Conservation (phyloP, 1,140 invertebrate genomes). For the Eumeta japonica region DNA sequence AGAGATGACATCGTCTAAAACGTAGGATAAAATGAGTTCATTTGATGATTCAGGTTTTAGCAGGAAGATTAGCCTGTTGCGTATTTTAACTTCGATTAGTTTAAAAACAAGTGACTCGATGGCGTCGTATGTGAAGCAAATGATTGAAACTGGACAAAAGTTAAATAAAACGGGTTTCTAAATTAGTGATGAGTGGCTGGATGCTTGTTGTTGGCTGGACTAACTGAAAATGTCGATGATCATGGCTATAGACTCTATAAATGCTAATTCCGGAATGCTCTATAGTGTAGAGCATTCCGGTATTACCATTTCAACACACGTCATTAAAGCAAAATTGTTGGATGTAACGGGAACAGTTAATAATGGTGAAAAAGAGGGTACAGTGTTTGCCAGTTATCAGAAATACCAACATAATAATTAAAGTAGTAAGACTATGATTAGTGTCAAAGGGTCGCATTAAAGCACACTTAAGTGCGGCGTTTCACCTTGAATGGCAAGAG, state of each 20-base stretch:
- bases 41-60: conserved; percentile 23
- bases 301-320: conserved; percentile 26
- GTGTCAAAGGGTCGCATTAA: too few species aligned
- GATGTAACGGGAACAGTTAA: too few species aligned
- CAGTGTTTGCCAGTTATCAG: too few species aligned
- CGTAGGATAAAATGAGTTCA: conserved; percentile 15
- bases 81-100: conserved; percentile 13
- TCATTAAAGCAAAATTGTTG: too few species aligned
- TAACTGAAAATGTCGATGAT: conserved; percentile 44
- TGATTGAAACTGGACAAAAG: too few species aligned
- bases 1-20: conserved; percentile 13
- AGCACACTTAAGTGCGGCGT: too few species aligned
- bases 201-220: conserved; percentile 32
- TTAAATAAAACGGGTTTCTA: conserved; percentile 23
- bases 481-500: too few species aligned
- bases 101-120: conserved; percentile 20
- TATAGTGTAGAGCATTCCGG: conserved; percentile 27
- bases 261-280: too few species aligned
- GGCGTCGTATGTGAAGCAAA: too few species aligned
- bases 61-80: conserved; percentile 17
- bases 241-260: conserved; percentile 37
- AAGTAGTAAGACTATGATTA: too few species aligned
- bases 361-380: too few species aligned
- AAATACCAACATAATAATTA: too few species aligned
- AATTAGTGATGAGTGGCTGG: conserved; percentile 36